A percentile compares a stretch with the other conserved stretches of the same genome.
Conservation (phyloP, 2,888 invertebrate genomes). For the Pammene aurita region DNA sequence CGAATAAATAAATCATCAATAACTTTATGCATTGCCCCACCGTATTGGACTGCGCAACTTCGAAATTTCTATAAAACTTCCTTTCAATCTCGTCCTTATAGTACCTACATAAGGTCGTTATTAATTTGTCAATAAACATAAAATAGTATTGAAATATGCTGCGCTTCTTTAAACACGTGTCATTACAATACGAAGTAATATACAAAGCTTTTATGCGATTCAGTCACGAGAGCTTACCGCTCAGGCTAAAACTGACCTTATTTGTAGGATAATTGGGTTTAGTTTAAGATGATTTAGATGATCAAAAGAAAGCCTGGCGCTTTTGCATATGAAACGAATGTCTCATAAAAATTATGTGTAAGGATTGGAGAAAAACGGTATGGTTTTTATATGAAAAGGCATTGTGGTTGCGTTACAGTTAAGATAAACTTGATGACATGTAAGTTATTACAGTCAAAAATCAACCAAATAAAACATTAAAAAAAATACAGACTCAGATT, state of each 20-base stretch:
- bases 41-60: conserved; percentile 15
- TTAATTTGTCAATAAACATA: background rate
- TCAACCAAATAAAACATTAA: too few species aligned
- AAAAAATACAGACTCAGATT: too few species aligned
- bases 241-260: conserved; percentile 43
- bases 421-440: conserved; percentile 1
- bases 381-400: conserved; percentile 13
- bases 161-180: conserved; percentile 52
- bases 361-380: conserved; percentile 46
- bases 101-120: background rate
- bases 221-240: conserved; percentile 48
- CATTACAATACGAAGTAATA: conserved; percentile 54
- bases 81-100: background rate
- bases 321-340: conserved; percentile 47
- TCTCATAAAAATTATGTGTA: conserved; percentile 49
- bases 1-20: conserved; percentile 34
- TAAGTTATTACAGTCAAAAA: background rate
- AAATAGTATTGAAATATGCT: conserved; percentile 46
- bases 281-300: background rate
- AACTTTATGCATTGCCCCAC: conserved; percentile 33
- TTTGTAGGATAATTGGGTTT: background rate
- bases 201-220: conserved; percentile 50
- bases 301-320: conserved; percentile 44
- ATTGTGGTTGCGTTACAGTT: background rate
- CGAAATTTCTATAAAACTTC: conserved; percentile 16